Base-by-base conservation (phyloP, 1,140 invertebrate species). In the Bactericera cockerelli region DNA sequence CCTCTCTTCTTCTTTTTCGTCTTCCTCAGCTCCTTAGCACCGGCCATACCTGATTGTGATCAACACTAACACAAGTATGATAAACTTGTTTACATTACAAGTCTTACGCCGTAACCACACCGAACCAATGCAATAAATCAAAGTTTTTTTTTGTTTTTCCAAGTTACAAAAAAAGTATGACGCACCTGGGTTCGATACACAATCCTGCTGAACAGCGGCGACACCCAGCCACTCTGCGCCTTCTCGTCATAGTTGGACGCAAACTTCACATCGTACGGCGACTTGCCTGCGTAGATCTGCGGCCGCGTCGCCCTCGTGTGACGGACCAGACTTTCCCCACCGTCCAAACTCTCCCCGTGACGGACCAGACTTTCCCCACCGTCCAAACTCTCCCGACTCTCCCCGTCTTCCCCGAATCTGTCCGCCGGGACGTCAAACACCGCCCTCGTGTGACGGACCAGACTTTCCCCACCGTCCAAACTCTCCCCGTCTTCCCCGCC, bases 171-270 rank as follows among this genome's bases (percentile, higher is more conserved):
- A n/a, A n/a, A n/a, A n/a, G n/a, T n/a, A n/a, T n/a, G n/a, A 31
- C 28, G 68, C 68, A 80, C 79, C 62, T 77, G 72, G 26, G 76
- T 74, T 63, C 72, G 73, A 69, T 98, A 98, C 8, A 98, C 93
- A 60, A 97, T 90, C 24, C 85, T 89, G 57, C 89, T 94, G 71
- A 94, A 95, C 25, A 87, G 79, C 0, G 95, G 95, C 39, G 87
- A 89, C 1, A 98, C 87, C 80, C 83, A 93, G 64, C 81, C 81
- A 26, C 74, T 77, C 68, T 88, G 83, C 33, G 79, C 73, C 38
- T 78, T 75, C n/a, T 80, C 73, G 64, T 93, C 78, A 70, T 91
- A 91, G 75, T 96, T 94, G 26, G 78, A 72, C 1, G 89, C 87
- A 67, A 87, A 87, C 22, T 75, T 75, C 0, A 93, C 85, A 42